These are phyloP conservation scores for Drosophila eohydei DNA, from an alignment of 2,888 invertebrate genomes.

Conservation along the genomic window DNA sequence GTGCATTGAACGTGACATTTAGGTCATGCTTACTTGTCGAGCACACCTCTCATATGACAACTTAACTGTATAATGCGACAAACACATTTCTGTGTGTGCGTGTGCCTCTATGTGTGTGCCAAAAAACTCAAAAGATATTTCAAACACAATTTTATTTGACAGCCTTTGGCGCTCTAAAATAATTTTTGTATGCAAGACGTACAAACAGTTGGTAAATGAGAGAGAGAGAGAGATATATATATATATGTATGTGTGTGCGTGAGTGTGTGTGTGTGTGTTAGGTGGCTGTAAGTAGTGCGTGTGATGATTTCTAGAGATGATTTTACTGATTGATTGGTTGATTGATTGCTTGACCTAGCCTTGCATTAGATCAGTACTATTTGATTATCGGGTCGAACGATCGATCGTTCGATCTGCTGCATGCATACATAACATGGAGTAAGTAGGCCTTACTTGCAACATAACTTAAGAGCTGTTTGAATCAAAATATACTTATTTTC, in stretches of 20 bases:
- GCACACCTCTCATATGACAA: neutral
- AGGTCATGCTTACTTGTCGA: neutral
- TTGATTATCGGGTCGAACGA: neutral
- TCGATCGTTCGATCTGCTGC: neutral
- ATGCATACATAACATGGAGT: neutral
- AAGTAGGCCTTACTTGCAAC: constrained; percentile 2
- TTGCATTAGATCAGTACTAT: neutral
- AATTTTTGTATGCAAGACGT: neutral
- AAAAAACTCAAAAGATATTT: constrained; percentile 3
- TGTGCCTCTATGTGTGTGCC: too few species aligned
- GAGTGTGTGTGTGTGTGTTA: constrained; percentile 1
- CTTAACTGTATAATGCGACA: neutral
- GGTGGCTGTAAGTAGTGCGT: neutral
- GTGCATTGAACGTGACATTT: neutral
- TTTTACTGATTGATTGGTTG: constrained; percentile 18
- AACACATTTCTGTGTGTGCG: constrained; percentile 8
- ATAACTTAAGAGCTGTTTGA: constrained; percentile 39
- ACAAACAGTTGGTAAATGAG: constrained; percentile 6
- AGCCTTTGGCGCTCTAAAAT: constrained; percentile 5
- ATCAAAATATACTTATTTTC: constrained; percentile 58
- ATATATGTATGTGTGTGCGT: neutral
- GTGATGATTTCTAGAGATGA: constrained; percentile 12
- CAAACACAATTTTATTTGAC: constrained; percentile 18
- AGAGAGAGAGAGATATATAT: neutral
- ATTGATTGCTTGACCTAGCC: constrained; percentile 6